Evolutionary conservation across 2,888 invertebrate species (phyloP).

Genomic region (Cremastinae sp.): DNA sequence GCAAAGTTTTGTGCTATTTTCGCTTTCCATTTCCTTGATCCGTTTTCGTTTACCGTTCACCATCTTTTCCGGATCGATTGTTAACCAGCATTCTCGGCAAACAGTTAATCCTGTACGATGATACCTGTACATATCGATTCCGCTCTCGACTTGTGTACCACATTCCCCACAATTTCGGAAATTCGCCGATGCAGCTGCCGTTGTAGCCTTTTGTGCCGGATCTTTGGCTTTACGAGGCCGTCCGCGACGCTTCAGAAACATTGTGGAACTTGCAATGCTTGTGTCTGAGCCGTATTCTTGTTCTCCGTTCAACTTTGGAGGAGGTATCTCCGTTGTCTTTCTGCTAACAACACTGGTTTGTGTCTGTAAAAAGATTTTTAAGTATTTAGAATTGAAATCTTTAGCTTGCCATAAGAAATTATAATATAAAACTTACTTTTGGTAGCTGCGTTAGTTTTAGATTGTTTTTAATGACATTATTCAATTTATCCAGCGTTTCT

Average conservation of each 20-base stretch:
- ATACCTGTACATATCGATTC: constrained; percentile 70
- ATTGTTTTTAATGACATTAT: constrained; percentile 60
- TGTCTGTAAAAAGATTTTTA: constrained; percentile 66
- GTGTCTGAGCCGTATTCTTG: constrained; percentile 65
- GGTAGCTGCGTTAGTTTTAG: constrained; percentile 65
- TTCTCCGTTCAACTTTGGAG: constrained; percentile 59
- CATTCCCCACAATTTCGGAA: constrained; percentile 69
- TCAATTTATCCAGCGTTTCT: constrained; percentile 63
- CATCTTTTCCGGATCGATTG: constrained; percentile 64
- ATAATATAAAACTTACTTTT: constrained; percentile 66
- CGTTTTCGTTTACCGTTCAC: constrained; percentile 53
- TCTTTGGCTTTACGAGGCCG: constrained; percentile 5
- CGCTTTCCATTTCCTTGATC: constrained; percentile 21
- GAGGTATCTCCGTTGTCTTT: constrained; percentile 60
- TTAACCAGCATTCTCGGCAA: constrained; percentile 74
- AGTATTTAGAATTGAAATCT: neutral
- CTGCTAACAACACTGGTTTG: constrained; percentile 72
- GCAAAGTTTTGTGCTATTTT: constrained; percentile 68
- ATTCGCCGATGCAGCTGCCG: constrained; percentile 4
- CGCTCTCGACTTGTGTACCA: constrained; percentile 60
- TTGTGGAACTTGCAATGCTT: constrained; percentile 57
- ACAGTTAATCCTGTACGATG: constrained; percentile 71
- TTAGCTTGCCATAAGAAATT: neutral
- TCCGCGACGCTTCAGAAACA: constrained; percentile 20
- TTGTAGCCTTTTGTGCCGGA: constrained; percentile 11